Evolutionary conservation across 2,113 vertebrate genomes (phyloP).

Genomic region (Xerus inauris): DNA sequence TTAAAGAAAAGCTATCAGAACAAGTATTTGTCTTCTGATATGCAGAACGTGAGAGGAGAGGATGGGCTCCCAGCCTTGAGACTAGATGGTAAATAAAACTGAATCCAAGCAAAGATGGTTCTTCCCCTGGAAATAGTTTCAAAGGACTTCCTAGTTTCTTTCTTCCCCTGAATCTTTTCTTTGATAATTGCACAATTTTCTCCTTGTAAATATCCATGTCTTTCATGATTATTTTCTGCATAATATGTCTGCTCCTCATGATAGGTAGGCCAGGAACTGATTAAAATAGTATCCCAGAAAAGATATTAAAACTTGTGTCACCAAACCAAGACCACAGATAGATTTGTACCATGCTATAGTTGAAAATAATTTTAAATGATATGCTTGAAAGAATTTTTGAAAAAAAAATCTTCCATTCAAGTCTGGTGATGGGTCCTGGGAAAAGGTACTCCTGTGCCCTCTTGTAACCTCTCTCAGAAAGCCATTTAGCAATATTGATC

Average conservation of each 20-base stretch:
- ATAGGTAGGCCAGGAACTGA: background rate
- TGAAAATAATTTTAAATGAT: slow-evolving; percentile 39
- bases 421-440: background rate
- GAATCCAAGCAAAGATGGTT: slow-evolving; percentile 45
- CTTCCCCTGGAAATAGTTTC: slow-evolving; percentile 68
- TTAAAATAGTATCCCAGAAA: background rate
- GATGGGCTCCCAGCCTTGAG: slow-evolving; percentile 11
- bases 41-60: background rate
- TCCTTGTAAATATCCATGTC: slow-evolving; percentile 63
- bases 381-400: background rate
- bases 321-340: background rate
- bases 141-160: slow-evolving; percentile 53
- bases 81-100: background rate
- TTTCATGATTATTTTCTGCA: slow-evolving; percentile 68
- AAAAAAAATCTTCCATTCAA: background rate
- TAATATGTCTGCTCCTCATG: slow-evolving; percentile 40
- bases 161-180: slow-evolving; percentile 58
- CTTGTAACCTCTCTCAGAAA: background rate
- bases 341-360: background rate
- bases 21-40: background rate
- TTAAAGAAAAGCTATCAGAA: slow-evolving; percentile 56
- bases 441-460: background rate
- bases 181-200: slow-evolving; percentile 66
- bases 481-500: background rate
- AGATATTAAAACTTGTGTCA: background rate